Base-by-base conservation (phyloP, 2,113 vertebrate genomes). In the Macaca nemestrina region DNA sequence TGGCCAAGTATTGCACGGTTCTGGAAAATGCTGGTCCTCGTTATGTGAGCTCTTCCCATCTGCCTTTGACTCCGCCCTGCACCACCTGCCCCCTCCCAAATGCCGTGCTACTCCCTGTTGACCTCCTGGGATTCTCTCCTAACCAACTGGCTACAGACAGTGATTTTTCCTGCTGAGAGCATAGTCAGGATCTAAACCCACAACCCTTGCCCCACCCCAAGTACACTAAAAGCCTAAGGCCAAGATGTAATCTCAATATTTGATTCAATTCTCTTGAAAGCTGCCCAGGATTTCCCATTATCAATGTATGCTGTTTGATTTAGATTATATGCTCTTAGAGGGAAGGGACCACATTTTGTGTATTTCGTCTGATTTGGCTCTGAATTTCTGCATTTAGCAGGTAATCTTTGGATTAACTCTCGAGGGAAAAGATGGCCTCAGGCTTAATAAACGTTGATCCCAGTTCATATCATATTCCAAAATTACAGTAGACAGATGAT, bases 341-440 rank as follows among this genome's bases (percentile, higher is more conserved):
- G 8, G 48, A 81, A 92, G 23, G 6, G 32, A 14, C 72, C 2
- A 2, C 27, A 23, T 92, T 92, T 40, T 80, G 25, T 57, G 8
- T 90, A 61, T 59, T 93, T 87, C 75, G 64, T 86, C 72, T 57
- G 30, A 73, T 10, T 96, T 88, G 59, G 32, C 14, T 96, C 57
- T 43, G 11, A 50, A 90, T 86, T 79, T 68, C 18, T 57, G 17
- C 8, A 10, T 45, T 88, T 91, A 81, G 76, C 40, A 88, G 32
- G 45, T 87, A 73, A 18, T 76, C 32, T 78, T 81, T 85, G 13
- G 38, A 59, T 93, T 89, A 82, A 82, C 17, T 87, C 17, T 59
- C 84, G 11, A 84, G 95, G 52, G 9, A 93, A 67, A 79, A 78
- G 38, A 57, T 85, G n/a, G 70, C n/a, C 38, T 75, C 7, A 0